These are phyloP conservation scores for Mythimna pallens DNA, from an alignment of 2,888 invertebrate species.

Conservation along the genomic window DNA sequence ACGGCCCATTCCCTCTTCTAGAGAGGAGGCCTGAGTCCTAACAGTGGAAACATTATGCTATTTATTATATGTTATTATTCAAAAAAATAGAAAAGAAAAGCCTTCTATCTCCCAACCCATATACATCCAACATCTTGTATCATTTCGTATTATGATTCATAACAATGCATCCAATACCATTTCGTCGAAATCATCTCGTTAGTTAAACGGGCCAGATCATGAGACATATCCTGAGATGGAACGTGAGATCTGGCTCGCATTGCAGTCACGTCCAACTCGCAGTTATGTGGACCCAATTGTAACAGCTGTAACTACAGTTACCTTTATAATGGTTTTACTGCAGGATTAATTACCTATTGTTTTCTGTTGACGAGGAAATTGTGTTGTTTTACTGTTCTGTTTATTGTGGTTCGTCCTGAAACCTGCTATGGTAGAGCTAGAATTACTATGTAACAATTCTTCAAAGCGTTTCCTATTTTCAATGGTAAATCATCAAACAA, in stretches of 20 bases:
- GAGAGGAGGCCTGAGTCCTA: no score
- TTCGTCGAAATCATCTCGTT: conserved; percentile 37
- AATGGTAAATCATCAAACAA: no score
- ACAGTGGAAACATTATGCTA: no score
- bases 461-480: no score
- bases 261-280: conserved; percentile 56
- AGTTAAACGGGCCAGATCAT: conserved; percentile 53
- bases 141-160: conserved; percentile 29
- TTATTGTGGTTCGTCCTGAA: not conserved
- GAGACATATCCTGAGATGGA: conserved; percentile 52
- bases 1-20: no score
- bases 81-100: no score
- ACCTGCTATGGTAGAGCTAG: no score
- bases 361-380: not conserved
- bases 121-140: not conserved
- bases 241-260: conserved; percentile 45
- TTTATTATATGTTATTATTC: no score
- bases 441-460: no score
- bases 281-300: conserved; percentile 51
- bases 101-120: not conserved
- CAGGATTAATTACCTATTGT: conserved; percentile 24
- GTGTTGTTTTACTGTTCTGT: not conserved
- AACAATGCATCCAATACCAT: conserved; percentile 38
- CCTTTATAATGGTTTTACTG: conserved; percentile 30
- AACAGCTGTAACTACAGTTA: conserved; percentile 24